Evolutionary conservation across 1,140 invertebrate genomes (phyloP).

Genomic region (Penaeus chinensis): DNA sequence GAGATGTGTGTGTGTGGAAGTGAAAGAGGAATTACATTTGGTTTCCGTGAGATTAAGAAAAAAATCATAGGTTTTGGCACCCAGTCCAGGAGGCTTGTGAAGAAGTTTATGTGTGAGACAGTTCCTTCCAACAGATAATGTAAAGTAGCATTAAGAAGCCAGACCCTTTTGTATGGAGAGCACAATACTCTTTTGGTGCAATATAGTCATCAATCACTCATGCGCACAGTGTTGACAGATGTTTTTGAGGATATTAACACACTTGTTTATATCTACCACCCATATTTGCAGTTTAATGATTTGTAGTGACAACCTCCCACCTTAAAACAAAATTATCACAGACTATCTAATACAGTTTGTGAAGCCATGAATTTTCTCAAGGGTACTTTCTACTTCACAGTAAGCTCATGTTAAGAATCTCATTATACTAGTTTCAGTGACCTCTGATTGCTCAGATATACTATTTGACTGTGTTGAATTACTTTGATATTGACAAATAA

Average conservation of each 20-base stretch:
- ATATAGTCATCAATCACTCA: conserved; percentile 49
- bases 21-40: conserved; percentile 20
- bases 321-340: conserved; percentile 41
- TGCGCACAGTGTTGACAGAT: conserved; percentile 52
- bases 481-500: conserved; percentile 38
- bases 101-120: conserved; percentile 32
- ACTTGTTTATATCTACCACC: conserved; percentile 50
- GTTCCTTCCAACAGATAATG: conserved; percentile 42
- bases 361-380: conserved; percentile 52
- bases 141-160: conserved; percentile 39
- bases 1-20: conserved; percentile 26
- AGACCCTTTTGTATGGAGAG: conserved; percentile 49
- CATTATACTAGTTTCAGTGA: conserved; percentile 46
- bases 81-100: neutral
- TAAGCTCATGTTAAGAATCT: conserved; percentile 40
- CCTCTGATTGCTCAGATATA: conserved; percentile 51
- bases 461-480: conserved; percentile 30
- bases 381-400: conserved; percentile 39
- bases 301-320: conserved; percentile 37
- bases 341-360: conserved; percentile 51
- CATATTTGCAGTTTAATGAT: conserved; percentile 47
- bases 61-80: conserved; percentile 22
- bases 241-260: conserved; percentile 49
- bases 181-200: conserved; percentile 57
- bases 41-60: conserved; percentile 14